Conservation (phyloP, 2,888 invertebrate species). For the Drosophila cognata region DNA sequence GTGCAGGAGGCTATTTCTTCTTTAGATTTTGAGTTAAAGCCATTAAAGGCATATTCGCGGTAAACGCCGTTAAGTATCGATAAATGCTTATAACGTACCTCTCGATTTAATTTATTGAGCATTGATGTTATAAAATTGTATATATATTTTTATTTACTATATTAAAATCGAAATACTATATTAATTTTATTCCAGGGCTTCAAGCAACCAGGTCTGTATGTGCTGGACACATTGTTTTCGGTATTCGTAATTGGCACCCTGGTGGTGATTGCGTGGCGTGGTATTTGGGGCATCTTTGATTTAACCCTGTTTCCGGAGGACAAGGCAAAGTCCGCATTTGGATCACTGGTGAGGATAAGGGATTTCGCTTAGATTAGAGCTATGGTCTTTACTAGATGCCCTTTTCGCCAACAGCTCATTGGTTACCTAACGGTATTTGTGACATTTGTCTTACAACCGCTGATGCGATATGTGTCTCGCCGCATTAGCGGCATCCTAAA, state of each 20-base stretch:
- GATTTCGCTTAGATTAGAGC: too few relatives aligned
- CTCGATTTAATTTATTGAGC: not conserved
- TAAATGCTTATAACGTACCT: too few relatives aligned
- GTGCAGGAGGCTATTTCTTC: not conserved
- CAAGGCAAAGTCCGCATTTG: conserved; percentile 89
- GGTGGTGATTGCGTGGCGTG: conserved; percentile 95
- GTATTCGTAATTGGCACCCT: conserved; percentile 93
- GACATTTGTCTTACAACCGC: conserved; percentile 91
- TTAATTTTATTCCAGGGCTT: conserved; percentile 86
- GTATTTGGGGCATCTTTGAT: conserved; percentile 93
- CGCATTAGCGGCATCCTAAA: conserved; percentile 89
- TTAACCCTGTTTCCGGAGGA: conserved; percentile 91
- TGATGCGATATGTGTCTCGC: conserved; percentile 90
- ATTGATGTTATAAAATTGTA: not conserved
- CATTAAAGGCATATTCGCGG: too few relatives aligned
- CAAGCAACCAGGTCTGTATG: conserved; percentile 89
- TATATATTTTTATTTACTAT: not conserved
- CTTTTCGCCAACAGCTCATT: conserved; percentile 82
- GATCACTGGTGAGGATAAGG: conserved; percentile 89
- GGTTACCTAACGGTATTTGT: conserved; percentile 91
- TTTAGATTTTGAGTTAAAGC: too few relatives aligned
- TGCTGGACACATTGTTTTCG: conserved; percentile 94
- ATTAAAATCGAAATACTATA: not conserved
- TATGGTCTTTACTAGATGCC: not conserved
- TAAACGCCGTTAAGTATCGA: too few relatives aligned